Conservation (phyloP, 2,888 invertebrate genomes). For the Myathropa florea region DNA sequence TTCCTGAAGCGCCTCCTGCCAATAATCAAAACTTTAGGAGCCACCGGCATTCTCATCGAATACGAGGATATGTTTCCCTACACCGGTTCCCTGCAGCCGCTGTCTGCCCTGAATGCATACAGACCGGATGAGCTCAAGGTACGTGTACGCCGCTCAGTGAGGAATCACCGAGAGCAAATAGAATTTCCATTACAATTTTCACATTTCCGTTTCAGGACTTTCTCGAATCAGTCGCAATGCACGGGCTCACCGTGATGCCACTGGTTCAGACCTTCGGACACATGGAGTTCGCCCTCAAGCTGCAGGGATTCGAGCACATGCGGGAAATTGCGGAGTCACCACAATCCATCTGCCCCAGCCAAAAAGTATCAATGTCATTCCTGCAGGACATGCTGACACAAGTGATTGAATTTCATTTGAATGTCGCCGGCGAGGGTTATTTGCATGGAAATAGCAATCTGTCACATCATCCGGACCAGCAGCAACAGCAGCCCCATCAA, state of each 20-base stretch:
- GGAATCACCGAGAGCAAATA: constrained; percentile 74
- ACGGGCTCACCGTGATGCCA: constrained; percentile 86
- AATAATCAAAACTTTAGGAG: constrained; percentile 84
- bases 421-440: constrained; percentile 65
- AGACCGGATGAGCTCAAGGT: constrained; percentile 78
- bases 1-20: constrained; percentile 84
- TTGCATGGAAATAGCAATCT: constrained; percentile 53
- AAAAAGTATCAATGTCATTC: constrained; percentile 83
- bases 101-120: constrained; percentile 83
- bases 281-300: constrained; percentile 87
- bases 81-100: constrained; percentile 82
- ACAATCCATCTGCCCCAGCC: constrained; percentile 87
- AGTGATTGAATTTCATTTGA: constrained; percentile 81
- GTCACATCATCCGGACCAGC: constrained; percentile 50
- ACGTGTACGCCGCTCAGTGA: constrained; percentile 78
- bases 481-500: constrained; percentile 33
- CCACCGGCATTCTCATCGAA: constrained; percentile 88
- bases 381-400: constrained; percentile 87
- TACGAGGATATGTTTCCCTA: constrained; percentile 93
- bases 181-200: constrained; percentile 12
- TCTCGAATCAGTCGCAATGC: constrained; percentile 82
- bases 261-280: constrained; percentile 90
- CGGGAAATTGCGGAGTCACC: constrained; percentile 86
- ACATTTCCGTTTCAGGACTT: constrained; percentile 80
- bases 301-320: constrained; percentile 83